Percentiles rank a stretch among this genome's conserved stretches.
These are phyloP conservation scores for Philaethria dido DNA, from an alignment of 2,888 invertebrate species.

Conservation along the genomic window DNA sequence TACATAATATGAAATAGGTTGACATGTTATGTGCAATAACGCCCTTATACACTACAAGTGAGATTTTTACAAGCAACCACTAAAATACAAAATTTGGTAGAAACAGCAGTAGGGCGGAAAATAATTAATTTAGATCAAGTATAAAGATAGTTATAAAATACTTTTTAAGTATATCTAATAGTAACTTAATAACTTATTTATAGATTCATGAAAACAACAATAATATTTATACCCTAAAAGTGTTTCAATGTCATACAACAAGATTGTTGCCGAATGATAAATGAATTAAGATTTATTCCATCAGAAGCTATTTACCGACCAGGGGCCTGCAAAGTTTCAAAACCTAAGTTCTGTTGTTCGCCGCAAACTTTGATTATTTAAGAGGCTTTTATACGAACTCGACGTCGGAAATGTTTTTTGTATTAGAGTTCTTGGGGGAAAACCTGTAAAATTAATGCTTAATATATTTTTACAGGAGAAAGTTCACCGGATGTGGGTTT, in stretches of 20 bases:
- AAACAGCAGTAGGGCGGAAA: too few relatives aligned
- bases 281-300: slow-evolving; percentile 31
- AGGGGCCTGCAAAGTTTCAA: slow-evolving; percentile 29
- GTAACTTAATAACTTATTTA: not conserved
- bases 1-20: too few relatives aligned
- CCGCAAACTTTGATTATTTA: slow-evolving; percentile 54
- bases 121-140: too few relatives aligned
- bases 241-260: slow-evolving; percentile 22
- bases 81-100: too few relatives aligned
- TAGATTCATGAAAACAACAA: not conserved
- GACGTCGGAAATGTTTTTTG: slow-evolving; percentile 40
- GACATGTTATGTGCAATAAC: too few relatives aligned
- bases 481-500: slow-evolving; percentile 6
- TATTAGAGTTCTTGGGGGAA: slow-evolving; percentile 34
- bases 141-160: too few relatives aligned
- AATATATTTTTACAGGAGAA: slow-evolving; percentile 16
- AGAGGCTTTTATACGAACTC: slow-evolving; percentile 50
- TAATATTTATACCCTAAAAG: slow-evolving; percentile 11
- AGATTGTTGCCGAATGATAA: slow-evolving; percentile 25
- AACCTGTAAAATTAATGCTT: slow-evolving; percentile 38
- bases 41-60: too few relatives aligned
- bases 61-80: too few relatives aligned
- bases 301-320: slow-evolving; percentile 26
- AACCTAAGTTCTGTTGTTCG: slow-evolving; percentile 39
- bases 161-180: too few relatives aligned